phyloP scores from a whole-genome alignment of 2,888 invertebrate species.

The Cataglyphis albicans region DNA sequence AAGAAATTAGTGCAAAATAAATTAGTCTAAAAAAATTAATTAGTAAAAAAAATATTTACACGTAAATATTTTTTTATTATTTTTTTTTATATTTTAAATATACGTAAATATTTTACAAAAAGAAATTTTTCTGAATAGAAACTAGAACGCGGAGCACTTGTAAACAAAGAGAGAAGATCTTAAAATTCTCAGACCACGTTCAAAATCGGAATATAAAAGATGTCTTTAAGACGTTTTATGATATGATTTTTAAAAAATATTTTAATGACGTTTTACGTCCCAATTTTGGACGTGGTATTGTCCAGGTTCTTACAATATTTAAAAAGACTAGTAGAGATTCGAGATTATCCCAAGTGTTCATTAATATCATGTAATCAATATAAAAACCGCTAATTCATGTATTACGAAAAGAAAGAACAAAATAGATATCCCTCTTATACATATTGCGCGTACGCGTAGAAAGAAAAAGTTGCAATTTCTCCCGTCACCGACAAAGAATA shows the following conservation, averaged over 20 bases:
- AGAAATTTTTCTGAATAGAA: not conserved
- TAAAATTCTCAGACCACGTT: not conserved
- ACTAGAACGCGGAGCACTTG: not conserved
- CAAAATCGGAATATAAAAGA: too few species aligned
- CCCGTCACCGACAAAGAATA: conserved; percentile 11
- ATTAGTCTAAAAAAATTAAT: not conserved
- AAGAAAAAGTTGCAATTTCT: conserved; percentile 13
- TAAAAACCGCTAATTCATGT: not conserved
- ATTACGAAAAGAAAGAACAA: not conserved
- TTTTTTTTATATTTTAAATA: too few species aligned
- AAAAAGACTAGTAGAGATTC: not conserved
- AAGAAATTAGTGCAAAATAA: not conserved
- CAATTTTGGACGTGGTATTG: too few species aligned
- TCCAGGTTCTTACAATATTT: not conserved
- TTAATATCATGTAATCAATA: not conserved
- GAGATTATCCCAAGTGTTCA: not conserved
- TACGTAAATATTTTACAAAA: not conserved
- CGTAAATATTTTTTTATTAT: too few species aligned
- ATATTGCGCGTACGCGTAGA: not conserved
- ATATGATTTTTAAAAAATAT: too few species aligned
- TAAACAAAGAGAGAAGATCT: not conserved
- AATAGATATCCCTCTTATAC: not conserved
- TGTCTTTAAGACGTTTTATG: too few species aligned
- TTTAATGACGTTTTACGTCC: too few species aligned
- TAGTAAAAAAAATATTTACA: not conserved